Evolutionary conservation across 2,113 vertebrate species (phyloP).

Genomic region (Alaudala cheleensis): DNA sequence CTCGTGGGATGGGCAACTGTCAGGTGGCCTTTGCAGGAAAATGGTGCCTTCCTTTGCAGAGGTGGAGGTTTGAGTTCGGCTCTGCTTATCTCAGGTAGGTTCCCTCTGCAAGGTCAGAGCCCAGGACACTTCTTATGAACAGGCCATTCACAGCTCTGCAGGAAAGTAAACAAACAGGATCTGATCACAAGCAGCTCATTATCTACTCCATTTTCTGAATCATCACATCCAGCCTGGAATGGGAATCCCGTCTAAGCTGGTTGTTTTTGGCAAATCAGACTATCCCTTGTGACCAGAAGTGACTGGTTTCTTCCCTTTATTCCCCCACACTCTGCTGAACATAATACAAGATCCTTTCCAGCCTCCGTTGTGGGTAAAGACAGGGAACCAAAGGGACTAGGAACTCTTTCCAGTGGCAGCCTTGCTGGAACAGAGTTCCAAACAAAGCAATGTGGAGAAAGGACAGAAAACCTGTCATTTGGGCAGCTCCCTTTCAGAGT

Average conservation of each 20-base stretch:
- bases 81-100: not conserved
- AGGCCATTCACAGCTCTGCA: not conserved
- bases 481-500: not conserved
- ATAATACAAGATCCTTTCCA: not conserved
- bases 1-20: not conserved
- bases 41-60: not conserved
- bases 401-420: not conserved
- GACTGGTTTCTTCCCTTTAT: constrained; percentile 28
- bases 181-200: constrained; percentile 46
- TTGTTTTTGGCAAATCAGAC: constrained; percentile 17
- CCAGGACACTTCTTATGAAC: not conserved
- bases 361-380: not conserved
- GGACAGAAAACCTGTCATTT: not conserved
- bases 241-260: not conserved
- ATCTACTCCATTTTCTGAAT: constrained; percentile 39
- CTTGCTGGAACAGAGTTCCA: not conserved
- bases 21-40: not conserved
- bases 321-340: not conserved
- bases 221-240: constrained; percentile 7
- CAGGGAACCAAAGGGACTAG: not conserved
- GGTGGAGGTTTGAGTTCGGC: not conserved
- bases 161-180: constrained; percentile 25
- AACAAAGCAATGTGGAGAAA: not conserved
- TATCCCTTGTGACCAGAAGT: not conserved
- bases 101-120: not conserved